Evolutionary conservation across 37 sponge, comb jelly and placozoan species (phyloP).

Genomic region (Dysidea cf. avara): DNA sequence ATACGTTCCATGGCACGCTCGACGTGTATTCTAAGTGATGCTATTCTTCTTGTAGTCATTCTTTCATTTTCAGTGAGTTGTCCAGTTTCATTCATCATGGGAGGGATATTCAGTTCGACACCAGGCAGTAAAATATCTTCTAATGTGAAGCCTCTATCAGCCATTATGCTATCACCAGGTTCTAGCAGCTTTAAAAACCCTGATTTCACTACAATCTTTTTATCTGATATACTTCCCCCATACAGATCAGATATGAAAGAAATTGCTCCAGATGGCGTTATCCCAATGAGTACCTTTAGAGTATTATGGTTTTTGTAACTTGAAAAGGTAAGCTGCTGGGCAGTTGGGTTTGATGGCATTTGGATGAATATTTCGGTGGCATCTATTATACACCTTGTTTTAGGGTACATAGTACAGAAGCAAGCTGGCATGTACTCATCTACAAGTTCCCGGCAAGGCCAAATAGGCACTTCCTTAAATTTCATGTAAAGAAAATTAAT

Average conservation of each 20-base stretch:
- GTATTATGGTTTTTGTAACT: too few species aligned
- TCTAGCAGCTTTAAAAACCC: constrained; percentile 60
- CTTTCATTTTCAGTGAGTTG: neutral
- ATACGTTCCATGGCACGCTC: too few species aligned
- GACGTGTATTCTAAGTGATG: constrained; percentile 22
- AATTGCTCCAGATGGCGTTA: constrained; percentile 42
- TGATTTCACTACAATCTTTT: constrained; percentile 19
- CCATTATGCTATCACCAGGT: constrained; percentile 55
- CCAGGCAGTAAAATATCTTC: constrained; percentile 10
- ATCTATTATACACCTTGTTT: constrained; percentile 15
- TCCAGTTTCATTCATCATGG: neutral
- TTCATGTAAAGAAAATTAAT: neutral
- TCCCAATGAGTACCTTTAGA: too few species aligned
- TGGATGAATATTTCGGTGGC: constrained; percentile 49
- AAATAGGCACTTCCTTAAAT: neutral
- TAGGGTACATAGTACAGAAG: constrained; percentile 3
- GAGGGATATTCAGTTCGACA: constrained; percentile 31
- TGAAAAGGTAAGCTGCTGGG: too few species aligned
- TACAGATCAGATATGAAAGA: constrained; percentile 50
- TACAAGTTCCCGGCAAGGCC: neutral
- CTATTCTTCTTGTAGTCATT: constrained; percentile 23
- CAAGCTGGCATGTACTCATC: neutral
- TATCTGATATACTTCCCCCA: constrained; percentile 55
- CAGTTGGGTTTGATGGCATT: too few species aligned
- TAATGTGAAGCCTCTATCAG: constrained; percentile 47